Conservation (phyloP, 2,113 vertebrate species). For the Eudyptes chrysolophus region DNA sequence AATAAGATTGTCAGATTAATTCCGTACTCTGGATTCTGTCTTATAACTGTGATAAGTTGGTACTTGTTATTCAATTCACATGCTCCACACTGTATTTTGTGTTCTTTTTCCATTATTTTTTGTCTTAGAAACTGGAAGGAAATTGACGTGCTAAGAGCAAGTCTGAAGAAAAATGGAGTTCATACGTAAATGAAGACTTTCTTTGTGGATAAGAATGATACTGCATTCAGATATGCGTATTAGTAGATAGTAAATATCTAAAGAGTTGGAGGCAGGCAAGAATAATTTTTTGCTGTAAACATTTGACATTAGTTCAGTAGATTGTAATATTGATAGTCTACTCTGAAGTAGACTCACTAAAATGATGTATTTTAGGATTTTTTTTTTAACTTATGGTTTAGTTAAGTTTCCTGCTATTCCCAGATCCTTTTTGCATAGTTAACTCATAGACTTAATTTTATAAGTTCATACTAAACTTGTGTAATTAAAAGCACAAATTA, state of each 20-base stretch:
- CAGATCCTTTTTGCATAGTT: constrained; percentile 54
- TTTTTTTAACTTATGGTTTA: constrained; percentile 16
- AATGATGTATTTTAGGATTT: background rate
- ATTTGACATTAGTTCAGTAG: background rate
- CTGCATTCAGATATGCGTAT: background rate
- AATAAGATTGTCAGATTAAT: background rate
- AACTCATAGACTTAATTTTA: constrained; percentile 60
- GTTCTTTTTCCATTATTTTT: background rate
- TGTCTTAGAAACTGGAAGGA: constrained; percentile 27
- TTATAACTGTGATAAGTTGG: background rate
- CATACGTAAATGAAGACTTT: background rate
- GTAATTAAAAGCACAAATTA: constrained; percentile 59
- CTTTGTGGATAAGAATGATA: background rate
- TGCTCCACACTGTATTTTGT: background rate
- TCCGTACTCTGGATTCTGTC: background rate
- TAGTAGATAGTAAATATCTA: background rate
- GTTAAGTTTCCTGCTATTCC: constrained; percentile 28
- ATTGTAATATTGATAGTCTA: constrained; percentile 21
- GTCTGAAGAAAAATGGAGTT: background rate
- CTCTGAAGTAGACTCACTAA: background rate
- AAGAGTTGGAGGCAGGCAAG: background rate
- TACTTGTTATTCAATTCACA: background rate
- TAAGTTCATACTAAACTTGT: constrained; percentile 65
- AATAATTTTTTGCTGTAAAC: background rate
- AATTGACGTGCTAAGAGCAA: background rate